Evolutionary conservation across 2,113 vertebrate species (phyloP).

Genomic region (Microcebus murinus): DNA sequence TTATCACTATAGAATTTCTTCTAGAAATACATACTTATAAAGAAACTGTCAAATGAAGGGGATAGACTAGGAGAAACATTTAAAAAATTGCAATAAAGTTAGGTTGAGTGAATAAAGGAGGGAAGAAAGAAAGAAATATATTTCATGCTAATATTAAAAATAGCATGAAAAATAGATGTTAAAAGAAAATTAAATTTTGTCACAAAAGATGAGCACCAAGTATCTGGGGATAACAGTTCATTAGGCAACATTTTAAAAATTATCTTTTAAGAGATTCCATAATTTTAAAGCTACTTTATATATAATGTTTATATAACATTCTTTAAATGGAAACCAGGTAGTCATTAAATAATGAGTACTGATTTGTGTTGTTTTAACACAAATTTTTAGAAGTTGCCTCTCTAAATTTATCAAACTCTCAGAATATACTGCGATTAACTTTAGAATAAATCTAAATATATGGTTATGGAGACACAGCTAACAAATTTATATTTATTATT

Average conservation of each 20-base stretch:
- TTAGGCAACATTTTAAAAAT: not conserved
- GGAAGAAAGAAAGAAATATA: conserved; percentile 21
- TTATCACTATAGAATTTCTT: not conserved
- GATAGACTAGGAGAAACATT: not conserved
- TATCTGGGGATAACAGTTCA: conserved; percentile 12
- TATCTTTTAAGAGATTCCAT: not conserved
- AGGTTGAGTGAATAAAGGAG: not conserved
- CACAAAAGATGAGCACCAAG: not conserved
- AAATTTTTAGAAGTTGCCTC: conserved; percentile 40
- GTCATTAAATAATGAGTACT: not conserved
- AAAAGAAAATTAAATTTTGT: conserved; percentile 24
- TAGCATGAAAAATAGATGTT: conserved; percentile 8
- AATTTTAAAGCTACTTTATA: not conserved
- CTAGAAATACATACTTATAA: not conserved
- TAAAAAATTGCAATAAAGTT: conserved; percentile 22
- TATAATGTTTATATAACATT: conserved; percentile 12
- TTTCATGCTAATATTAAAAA: not conserved
- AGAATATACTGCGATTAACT: conserved; percentile 6
- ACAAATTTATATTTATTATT: conserved; percentile 41
- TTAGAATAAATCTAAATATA: conserved; percentile 51
- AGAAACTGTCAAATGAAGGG: conserved; percentile 9
- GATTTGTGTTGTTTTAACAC: conserved; percentile 35
- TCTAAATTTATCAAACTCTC: conserved; percentile 29
- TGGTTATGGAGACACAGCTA: not conserved
- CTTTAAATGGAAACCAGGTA: conserved; percentile 18